Evolutionary conservation across 2,113 vertebrate genomes (phyloP), one percentile per base, ranked within the genome.

Genomic region (Halcyon senegalensis): DNA sequence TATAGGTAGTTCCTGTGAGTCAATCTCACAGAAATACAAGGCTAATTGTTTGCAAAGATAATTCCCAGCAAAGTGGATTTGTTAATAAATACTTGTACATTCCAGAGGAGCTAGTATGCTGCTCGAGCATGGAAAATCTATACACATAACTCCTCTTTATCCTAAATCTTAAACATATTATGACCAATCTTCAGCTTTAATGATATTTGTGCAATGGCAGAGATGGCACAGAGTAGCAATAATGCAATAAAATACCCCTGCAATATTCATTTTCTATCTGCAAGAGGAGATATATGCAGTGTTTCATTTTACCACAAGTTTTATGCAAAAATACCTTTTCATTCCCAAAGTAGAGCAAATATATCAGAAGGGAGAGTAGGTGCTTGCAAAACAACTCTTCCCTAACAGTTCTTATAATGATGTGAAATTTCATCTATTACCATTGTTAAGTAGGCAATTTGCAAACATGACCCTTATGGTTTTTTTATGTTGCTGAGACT

Each of bases 131-230:
- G 15, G 60, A 66, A 90, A 92, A 93, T 35, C 50, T 25, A 48
- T 33, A 64, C n/a, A 23, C 5, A 0, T 48, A 89, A 56, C 30
- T 64, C 9, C 31, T 51, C 8, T 76, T 90, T 53, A 76, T 73
- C 74, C 31, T 87, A 64, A 75, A 64, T 78, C 27, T 72, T 82
- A 44, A 66, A 78, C 7, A 25, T 72, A 77, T 87, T 92, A 84
- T 78, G 48, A 82, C 16, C 84, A 44, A 94, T 89, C 64, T 87
- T 81, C 77, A 33, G 17, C 53, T 92, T 91, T 92, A 89, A 83
- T 82, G 62, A 55, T 50, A 59, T 90, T 89, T 88, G 43, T 93
- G 81, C 91, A 93, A 94, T 50, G 48, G 48, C 31, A 88, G 84
- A 44, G 20, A 58, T 14, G 31, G 27, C 51, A 51, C 27, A 91